Evolutionary conservation across 1,140 invertebrate genomes (phyloP), one percentile per base, ranked within the genome.

Genomic region (Drosophila suzukii): DNA sequence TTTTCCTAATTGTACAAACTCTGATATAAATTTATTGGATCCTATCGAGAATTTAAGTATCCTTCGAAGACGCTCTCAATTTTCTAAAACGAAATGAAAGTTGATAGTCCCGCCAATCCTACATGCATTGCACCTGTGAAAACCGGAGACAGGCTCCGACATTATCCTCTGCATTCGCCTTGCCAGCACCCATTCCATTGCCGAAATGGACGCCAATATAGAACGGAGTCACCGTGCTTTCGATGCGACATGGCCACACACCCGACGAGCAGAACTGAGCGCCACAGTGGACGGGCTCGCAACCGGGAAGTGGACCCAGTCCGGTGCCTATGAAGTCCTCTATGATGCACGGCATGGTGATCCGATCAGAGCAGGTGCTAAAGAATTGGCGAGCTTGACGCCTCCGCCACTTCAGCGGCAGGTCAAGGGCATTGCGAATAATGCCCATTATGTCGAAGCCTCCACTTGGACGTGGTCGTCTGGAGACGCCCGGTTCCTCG

Each of bases 311-410:
- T 0, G 84, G 80, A 1, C 85, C 80, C 32, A 83, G 59, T 0
- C 91, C 88, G 27, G 96, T 96, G 92, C 94, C 94, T 58, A 97
- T 94, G 84, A 97, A 96, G 89, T 97, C 96, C 80, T 97, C 96
- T 47, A 95, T 95, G 77, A 97, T 96, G 81, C 96, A 97, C 0
- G 96, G 96, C 91, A 97, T 95, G 2, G 96, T 94, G 44, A 97
- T 94, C 41, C 95, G 93, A 84, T 97, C 96, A 3, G 92, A 93
- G 79, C 96, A 97, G 2, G 94, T 93, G 58, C 91, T 91, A 39
- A 80, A 92, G 58, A 92, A 88, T 72, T 93, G 91, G 12, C 93
- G 63, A 4, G 66, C 51, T 27, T 84, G 43, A 4, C 80, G 81
- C 4, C n/a, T 58, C 10, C 77, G 66, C 90, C 93, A 70, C 50